These are phyloP conservation scores for Lutjanus argentimaculatus DNA, from an alignment of 2,797 vertebrate genomes.

Conservation along the genomic window DNA sequence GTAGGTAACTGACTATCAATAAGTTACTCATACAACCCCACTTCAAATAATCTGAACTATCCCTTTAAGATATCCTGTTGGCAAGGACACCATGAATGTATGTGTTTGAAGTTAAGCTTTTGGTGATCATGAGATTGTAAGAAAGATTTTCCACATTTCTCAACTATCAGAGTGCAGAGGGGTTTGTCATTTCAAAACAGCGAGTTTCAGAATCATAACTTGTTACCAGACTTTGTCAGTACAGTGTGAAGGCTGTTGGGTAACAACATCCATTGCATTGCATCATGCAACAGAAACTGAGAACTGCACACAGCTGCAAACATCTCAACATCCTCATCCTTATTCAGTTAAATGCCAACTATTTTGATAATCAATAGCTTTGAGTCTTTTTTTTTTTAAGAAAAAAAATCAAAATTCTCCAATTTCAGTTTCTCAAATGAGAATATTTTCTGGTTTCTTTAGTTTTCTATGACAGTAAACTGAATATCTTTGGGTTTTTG, in stretches of 20 bases:
- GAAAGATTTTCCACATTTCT: conserved; percentile 17
- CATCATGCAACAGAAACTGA: conserved; percentile 21
- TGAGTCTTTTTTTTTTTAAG: too few relatives aligned
- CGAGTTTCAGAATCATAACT: neutral
- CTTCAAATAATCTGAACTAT: too few relatives aligned
- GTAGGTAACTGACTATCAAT: too few relatives aligned
- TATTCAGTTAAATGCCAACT: too few relatives aligned
- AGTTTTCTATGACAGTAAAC: too few relatives aligned
- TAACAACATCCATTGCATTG: conserved; percentile 14
- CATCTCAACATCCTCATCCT: neutral
- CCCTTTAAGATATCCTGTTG: neutral
- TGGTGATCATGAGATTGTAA: conserved; percentile 13
- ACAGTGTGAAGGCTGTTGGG: neutral
- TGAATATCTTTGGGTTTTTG: too few relatives aligned
- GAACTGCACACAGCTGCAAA: neutral
- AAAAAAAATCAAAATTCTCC: too few relatives aligned
- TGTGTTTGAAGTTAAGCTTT: neutral
- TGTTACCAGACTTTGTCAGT: conserved; percentile 6
- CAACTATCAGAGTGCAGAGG: conserved; percentile 8
- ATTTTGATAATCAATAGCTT: too few relatives aligned
- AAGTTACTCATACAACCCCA: too few relatives aligned
- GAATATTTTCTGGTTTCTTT: too few relatives aligned
- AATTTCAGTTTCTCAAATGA: too few relatives aligned
- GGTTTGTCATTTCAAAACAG: conserved; percentile 12
- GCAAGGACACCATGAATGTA: neutral